These are phyloP conservation scores for Lontra canadensis DNA, from an alignment of 2,113 vertebrate genomes.

Conservation along the genomic window DNA sequence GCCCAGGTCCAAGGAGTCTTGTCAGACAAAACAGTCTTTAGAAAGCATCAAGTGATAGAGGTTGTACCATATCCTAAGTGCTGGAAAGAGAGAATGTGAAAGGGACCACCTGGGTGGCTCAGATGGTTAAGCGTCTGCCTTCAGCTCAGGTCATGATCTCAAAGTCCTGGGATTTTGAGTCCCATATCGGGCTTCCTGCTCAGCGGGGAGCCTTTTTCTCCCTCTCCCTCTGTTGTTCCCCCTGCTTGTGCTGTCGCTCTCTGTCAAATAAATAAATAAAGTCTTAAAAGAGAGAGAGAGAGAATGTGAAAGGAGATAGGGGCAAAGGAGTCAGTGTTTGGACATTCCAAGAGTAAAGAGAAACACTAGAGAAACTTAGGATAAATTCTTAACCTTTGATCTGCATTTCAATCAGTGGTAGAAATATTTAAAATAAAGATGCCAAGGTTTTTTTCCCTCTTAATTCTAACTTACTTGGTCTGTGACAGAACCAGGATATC, in stretches of 20 bases:
- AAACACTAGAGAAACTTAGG: not conserved
- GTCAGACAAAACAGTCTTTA: not conserved
- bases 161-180: too few species aligned
- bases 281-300: too few species aligned
- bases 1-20: not conserved
- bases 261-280: too few species aligned
- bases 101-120: too few species aligned
- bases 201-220: too few species aligned
- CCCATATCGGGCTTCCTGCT: too few species aligned
- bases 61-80: not conserved
- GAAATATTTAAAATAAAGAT: not conserved
- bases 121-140: too few species aligned
- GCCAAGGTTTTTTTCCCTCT: not conserved
- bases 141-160: too few species aligned
- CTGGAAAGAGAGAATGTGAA: not conserved
- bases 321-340: not conserved
- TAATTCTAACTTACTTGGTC: not conserved
- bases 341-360: not conserved
- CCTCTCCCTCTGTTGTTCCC: too few species aligned
- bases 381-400: not conserved
- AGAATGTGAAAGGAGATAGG: not conserved
- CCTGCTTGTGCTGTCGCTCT: too few species aligned
- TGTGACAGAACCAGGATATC: not conserved
- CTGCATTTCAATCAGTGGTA: not conserved
- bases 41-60: not conserved